These are phyloP conservation scores for Eunapius fragilis DNA, from an alignment of 37 sponge, comb jelly and placozoan genomes.

Conservation along the genomic window DNA sequence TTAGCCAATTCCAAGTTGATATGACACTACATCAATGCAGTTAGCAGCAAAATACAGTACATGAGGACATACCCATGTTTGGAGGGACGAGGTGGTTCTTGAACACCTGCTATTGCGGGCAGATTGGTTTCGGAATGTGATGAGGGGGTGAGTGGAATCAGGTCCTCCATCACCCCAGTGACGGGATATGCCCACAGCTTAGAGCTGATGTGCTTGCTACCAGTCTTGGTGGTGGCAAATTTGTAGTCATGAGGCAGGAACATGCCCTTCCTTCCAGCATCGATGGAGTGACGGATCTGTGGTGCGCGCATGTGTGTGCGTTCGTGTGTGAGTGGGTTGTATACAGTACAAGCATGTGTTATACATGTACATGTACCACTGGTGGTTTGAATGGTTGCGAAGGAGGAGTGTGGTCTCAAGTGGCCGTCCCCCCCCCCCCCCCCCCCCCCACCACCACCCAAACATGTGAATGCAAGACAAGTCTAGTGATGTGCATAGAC, in stretches of 20 bases:
- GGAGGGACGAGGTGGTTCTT: not conserved
- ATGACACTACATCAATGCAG: not conserved
- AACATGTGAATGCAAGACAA: too few species aligned
- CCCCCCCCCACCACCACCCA: too few species aligned
- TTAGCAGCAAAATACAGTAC: not conserved
- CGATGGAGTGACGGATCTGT: slow-evolving; percentile 43
- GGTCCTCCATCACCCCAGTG: slow-evolving; percentile 30
- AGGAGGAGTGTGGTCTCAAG: not conserved
- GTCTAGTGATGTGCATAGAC: too few species aligned
- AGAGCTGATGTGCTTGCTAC: slow-evolving; percentile 19
- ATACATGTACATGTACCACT: not conserved
- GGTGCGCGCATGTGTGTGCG: not conserved
- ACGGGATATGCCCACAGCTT: slow-evolving; percentile 63
- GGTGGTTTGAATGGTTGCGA: too few species aligned
- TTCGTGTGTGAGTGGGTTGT: not conserved
- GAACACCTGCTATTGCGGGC: not conserved
- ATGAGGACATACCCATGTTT: not conserved
- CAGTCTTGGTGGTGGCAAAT: slow-evolving; percentile 26
- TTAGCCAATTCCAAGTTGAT: not conserved
- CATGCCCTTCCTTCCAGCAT: slow-evolving; percentile 30
- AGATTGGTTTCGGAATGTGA: slow-evolving; percentile 17
- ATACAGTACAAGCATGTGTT: not conserved
- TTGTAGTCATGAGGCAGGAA: slow-evolving; percentile 65
- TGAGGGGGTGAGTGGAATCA: slow-evolving; percentile 39
- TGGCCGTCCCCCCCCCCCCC: not conserved